Conservation (phyloP, 2,797 vertebrate genomes). For the Crax fasciolata region DNA sequence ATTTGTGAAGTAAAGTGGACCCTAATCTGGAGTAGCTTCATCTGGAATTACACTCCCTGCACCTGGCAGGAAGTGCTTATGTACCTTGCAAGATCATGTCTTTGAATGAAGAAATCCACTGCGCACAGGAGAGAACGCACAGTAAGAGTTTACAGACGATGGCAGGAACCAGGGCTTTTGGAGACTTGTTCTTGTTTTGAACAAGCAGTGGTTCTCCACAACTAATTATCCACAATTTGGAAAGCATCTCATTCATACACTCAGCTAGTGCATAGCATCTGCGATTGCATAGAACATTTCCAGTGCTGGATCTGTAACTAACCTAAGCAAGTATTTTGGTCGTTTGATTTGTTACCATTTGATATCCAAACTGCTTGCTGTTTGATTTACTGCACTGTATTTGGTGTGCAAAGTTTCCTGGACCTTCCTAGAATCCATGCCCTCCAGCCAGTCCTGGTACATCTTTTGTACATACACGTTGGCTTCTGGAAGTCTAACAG, state of each 20-base stretch:
- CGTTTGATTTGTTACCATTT: slow-evolving; percentile 79
- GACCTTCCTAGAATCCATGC: slow-evolving; percentile 85
- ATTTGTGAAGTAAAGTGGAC: not conserved
- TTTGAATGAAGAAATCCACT: not conserved
- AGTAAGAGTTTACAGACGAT: not conserved
- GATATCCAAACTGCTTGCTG: slow-evolving; percentile 77
- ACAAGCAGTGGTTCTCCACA: not conserved
- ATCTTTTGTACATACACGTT: slow-evolving; percentile 86
- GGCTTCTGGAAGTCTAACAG: slow-evolving; percentile 87
- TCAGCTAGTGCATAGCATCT: not conserved
- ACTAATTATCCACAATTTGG: not conserved
- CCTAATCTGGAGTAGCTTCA: not conserved
- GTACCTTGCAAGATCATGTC: not conserved
- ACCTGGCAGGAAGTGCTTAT: not conserved
- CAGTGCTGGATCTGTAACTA: slow-evolving; percentile 16
- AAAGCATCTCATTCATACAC: not conserved
- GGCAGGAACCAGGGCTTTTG: not conserved
- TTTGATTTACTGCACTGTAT: slow-evolving; percentile 75
- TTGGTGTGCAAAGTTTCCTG: slow-evolving; percentile 88
- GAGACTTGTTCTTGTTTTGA: not conserved
- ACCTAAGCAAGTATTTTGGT: not conserved
- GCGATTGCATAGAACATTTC: slow-evolving; percentile 47
- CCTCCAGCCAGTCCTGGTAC: slow-evolving; percentile 94
- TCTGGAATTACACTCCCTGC: not conserved
- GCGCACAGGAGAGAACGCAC: not conserved